Percentiles rank a stretch among this genome's conserved stretches.
Evolutionary conservation across 2,113 vertebrate genomes (phyloP).

Genomic region (Atherinomorus stipes): DNA sequence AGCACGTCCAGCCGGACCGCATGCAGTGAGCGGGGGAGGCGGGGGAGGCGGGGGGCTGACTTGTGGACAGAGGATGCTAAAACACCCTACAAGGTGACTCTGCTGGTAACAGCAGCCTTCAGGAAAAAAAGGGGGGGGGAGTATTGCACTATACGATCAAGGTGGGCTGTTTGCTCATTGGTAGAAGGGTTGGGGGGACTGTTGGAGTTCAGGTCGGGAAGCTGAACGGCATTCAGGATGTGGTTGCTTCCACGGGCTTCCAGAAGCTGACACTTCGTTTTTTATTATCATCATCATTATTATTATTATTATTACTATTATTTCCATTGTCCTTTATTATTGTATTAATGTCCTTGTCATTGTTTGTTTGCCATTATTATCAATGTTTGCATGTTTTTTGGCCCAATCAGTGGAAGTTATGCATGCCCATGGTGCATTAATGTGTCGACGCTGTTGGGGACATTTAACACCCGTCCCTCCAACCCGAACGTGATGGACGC

Average conservation of each 20-base stretch:
- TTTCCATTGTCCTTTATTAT: constrained; percentile 69
- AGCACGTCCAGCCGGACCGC: constrained; percentile 91
- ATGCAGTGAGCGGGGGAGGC: constrained; percentile 84
- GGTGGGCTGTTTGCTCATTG: constrained; percentile 57
- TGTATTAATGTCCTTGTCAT: constrained; percentile 75
- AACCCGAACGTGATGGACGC: constrained; percentile 16
- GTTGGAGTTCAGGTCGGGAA: constrained; percentile 61
- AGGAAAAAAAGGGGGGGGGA: constrained; percentile 59
- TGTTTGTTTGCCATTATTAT: constrained; percentile 66
- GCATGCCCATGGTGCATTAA: constrained; percentile 65
- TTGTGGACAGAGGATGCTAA: constrained; percentile 22
- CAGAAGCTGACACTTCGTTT: constrained; percentile 70
- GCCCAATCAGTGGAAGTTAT: constrained; percentile 71
- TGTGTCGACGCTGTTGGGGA: constrained; percentile 12
- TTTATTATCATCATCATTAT: constrained; percentile 48
- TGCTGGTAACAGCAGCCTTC: constrained; percentile 40
- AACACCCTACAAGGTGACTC: constrained; percentile 32
- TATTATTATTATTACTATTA: constrained; percentile 56
- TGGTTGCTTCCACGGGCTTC: constrained; percentile 74
- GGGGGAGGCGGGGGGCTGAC: constrained; percentile 35
- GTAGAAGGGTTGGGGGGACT: constrained; percentile 40
- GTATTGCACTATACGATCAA: constrained; percentile 80
- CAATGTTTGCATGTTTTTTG: constrained; percentile 56
- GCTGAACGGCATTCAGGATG: constrained; percentile 57
- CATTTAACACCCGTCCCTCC: constrained; percentile 32